Evolutionary conservation across 2,888 invertebrate genomes (phyloP), one percentile per base, ranked within the genome.

Genomic region (Mechanitis messenoides): DNA sequence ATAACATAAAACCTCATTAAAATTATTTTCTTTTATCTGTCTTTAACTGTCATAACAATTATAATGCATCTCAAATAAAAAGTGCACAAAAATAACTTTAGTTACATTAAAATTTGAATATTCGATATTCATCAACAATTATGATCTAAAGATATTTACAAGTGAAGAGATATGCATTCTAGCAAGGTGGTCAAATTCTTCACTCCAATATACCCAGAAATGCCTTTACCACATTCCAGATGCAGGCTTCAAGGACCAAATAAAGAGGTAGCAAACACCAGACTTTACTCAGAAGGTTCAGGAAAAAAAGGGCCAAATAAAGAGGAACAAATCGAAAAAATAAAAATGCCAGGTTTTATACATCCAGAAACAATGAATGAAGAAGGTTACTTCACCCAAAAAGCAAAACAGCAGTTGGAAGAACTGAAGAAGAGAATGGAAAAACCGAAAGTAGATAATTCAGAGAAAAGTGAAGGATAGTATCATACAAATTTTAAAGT

Each of bases 301-400:
- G 59, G 20, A 33, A 50, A 1, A 47, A 67, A 68, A 33, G 58
- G 55, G 4, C 60, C 69, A 2, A 63, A 56, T 0, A 72, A 69
- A 55, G 70, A 65, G 45, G 72, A 74, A 62, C 63, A 64, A 33
- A 65, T 68, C 35, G 62, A 68, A 7, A 12, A 38, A 0, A 33
- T 74, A 0, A 72, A 74, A 60, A 78, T 81, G 77, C 78, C 81
- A 56, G 80, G 77, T 0, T 75, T 79, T 5, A 66, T 76, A 0
- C 63, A 72, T 38, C 77, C 80, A 1, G 71, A 74, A 2, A 69
- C 66, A 1, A 60, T 64, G 11, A 73, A 74, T 7, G 80, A 79
- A 55, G 75, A 80, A 68, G 75, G 74, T 0, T 75, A 74, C 53
- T 75, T 79, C 55, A 73, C 75, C 1, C 72, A 79, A 56, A 73